Evolutionary conservation across 2,797 vertebrate species (phyloP).

Genomic region (Anableps anableps): DNA sequence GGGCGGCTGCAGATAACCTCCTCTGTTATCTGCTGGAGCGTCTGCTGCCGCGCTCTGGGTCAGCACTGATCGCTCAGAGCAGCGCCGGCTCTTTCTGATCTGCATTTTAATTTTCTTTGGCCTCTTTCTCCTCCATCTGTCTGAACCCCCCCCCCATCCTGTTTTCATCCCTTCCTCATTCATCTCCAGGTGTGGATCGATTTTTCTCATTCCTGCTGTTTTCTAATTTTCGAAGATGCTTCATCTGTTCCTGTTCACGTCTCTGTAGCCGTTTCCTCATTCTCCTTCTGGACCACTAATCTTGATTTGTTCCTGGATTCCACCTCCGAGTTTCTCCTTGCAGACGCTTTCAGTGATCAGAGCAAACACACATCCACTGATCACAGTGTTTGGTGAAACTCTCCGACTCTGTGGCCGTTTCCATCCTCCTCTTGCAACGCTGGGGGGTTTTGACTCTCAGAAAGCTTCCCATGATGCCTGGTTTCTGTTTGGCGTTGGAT

Average conservation of each 20-base stretch:
- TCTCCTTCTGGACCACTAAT: background rate
- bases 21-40: conserved; percentile 24
- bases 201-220: background rate
- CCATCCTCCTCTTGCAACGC: background rate
- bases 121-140: background rate
- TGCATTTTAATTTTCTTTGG: background rate
- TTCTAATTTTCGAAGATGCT: background rate
- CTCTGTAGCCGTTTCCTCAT: too few species aligned
- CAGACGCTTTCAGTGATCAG: background rate
- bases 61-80: conserved; percentile 13
- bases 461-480: background rate
- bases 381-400: too few species aligned
- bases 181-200: background rate
- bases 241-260: background rate
- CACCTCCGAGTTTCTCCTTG: background rate
- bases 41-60: conserved; percentile 32
- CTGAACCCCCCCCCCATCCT: background rate
- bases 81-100: background rate
- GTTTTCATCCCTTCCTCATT: background rate
- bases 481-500: background rate
- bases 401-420: too few species aligned
- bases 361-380: background rate
- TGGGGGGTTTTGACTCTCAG: background rate
- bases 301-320: background rate
- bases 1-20: conserved; percentile 19